Conservation (phyloP, 1,140 invertebrate genomes). For the Lasioglossum albipes region DNA sequence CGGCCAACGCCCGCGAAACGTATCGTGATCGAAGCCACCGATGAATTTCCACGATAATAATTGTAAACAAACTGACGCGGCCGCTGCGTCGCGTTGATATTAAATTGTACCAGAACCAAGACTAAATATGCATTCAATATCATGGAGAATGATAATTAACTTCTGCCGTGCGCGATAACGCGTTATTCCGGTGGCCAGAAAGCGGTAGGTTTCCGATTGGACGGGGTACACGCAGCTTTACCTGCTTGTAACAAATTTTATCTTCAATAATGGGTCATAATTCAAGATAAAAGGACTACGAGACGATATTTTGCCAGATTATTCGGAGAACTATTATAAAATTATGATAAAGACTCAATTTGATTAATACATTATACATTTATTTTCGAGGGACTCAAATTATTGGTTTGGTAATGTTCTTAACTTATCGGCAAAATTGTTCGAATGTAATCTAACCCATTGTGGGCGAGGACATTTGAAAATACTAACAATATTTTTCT, state of each 20-base stretch:
- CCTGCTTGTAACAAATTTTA: not conserved
- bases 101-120: not conserved
- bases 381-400: no score
- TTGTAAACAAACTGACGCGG: conserved; percentile 36
- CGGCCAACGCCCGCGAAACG: conserved; percentile 24
- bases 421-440: no score
- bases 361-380: no score
- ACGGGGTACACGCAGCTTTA: not conserved
- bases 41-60: conserved; percentile 58
- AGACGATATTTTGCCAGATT: no score
- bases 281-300: not conserved
- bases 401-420: no score
- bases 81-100: conserved; percentile 21
- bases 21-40: conserved; percentile 36
- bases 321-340: no score
- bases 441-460: no score
- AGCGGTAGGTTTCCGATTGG: conserved; percentile 1
- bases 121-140: conserved; percentile 8
- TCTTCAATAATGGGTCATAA: not conserved
- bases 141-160: conserved; percentile 39
- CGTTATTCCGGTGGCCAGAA: conserved; percentile 1
- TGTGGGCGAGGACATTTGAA: no score
- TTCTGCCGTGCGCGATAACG: conserved; percentile 27
- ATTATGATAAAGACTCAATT: no score
- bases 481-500: no score